phyloP scores from a whole-genome alignment of 2,797 vertebrate genomes.

The Chiroxiphia lanceolata region DNA sequence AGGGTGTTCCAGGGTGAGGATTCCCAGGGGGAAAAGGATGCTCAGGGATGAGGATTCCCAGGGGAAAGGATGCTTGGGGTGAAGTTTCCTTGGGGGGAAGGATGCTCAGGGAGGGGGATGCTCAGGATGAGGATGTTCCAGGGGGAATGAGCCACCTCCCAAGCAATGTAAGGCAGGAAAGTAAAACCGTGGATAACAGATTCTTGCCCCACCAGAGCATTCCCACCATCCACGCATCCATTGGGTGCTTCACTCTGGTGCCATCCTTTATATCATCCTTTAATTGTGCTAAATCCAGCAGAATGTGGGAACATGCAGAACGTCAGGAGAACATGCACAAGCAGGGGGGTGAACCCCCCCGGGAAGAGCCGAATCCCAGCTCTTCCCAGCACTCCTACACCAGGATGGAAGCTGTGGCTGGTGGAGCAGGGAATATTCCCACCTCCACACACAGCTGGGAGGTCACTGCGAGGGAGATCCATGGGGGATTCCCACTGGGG shows the following conservation, averaged over 20 bases:
- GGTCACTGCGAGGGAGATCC: neutral
- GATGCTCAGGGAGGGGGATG: neutral
- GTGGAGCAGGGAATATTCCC: neutral
- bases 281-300: neutral
- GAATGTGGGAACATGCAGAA: slow-evolving; percentile 6
- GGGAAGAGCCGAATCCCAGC: neutral
- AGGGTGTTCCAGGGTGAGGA: neutral
- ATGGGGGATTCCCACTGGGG: neutral
- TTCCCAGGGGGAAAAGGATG: neutral
- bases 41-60: neutral
- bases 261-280: neutral
- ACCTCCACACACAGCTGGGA: neutral
- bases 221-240: fast-evolving
- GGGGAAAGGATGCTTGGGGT: neutral
- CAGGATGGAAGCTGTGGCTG: neutral
- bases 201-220: neutral
- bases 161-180: neutral
- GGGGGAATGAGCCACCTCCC: neutral
- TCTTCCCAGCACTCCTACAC: neutral
- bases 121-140: neutral
- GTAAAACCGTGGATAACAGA: neutral
- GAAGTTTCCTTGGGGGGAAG: no score
- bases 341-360: neutral
- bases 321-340: neutral
- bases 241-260: neutral